Base-by-base conservation (phyloP, 2,113 vertebrate genomes). In the Hyperoodon ampullatus region DNA sequence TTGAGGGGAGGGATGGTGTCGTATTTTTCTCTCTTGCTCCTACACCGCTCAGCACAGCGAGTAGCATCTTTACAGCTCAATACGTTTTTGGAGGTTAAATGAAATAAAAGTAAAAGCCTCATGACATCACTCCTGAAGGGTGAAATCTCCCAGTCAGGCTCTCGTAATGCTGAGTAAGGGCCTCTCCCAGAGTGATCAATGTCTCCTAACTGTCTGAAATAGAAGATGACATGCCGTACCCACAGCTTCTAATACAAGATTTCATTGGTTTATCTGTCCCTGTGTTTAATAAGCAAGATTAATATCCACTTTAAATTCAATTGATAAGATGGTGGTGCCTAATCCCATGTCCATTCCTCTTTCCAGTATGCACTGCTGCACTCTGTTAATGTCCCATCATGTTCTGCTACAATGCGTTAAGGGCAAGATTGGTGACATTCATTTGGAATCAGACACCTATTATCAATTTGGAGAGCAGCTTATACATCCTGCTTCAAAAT, bases 391-490 rank as follows among this genome's bases (percentile, higher is more conserved):
- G 14, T 71, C 87, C 65, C 92, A 78, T 71, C 72, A 66, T 55
- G 63, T 80, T 94, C 96, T 95, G 80, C 87, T 84, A 33, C 18
- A 35, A 81, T 21, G 44, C 33, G 70, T 89, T 95, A 97, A 93
- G 50, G 33, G 65, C 30, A 74, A 77, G 78, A 71, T 60, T 86
- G 72, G 96, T 88, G 86, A 60, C 77, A 93, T 81, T 93, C 78
- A 9, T 89, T 96, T 95, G 68, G 90, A 92, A 92, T 90, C 61
- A 94, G 86, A 91, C 83, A 96, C 90, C 55, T 66, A 24, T 92
- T 95, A 87, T 93, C 90, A 75, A 15, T 95, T 83, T 96, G 50
- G 28, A 96, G 30, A 14, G 39, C 53, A 30, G 72, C 85, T 78
- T 88, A 90, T 88, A 89, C 28, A 92, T 94, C 58, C 50, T 92